Percentiles rank a stretch among this genome's conserved stretches.
These are phyloP conservation scores for Sebastes nivosus DNA, from an alignment of 2,797 vertebrate species.

Conservation along the genomic window DNA sequence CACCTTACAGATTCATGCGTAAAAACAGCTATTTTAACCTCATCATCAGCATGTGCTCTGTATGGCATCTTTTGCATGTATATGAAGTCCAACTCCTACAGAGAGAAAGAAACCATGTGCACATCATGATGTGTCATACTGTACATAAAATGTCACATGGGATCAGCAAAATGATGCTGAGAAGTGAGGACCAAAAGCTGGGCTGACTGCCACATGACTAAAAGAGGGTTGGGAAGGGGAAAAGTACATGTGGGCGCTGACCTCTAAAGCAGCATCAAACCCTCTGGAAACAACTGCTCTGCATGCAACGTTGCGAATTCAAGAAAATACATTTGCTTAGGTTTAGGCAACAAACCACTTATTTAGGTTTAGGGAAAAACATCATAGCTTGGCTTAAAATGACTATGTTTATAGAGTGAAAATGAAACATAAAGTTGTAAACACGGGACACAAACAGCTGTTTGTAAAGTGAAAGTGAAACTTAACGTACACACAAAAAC, in stretches of 20 bases:
- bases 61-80: neutral
- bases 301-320: no score
- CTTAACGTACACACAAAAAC: no score
- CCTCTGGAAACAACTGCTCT: neutral
- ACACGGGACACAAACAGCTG: no score
- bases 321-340: no score
- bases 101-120: neutral
- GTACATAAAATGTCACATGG: neutral
- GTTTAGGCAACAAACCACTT: no score
- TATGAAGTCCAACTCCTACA: neutral
- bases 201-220: neutral
- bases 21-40: neutral
- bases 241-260: constrained; percentile 1
- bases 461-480: no score
- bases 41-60: neutral
- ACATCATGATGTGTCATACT: neutral
- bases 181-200: neutral
- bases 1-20: neutral
- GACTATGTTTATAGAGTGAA: no score
- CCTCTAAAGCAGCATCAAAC: constrained; percentile 2
- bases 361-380: no score
- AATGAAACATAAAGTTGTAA: no score
- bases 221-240: neutral
- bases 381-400: no score
- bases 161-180: neutral